These are phyloP conservation scores for Drosophila micromelanica DNA, from an alignment of 1,140 invertebrate genomes.

Conservation along the genomic window DNA sequence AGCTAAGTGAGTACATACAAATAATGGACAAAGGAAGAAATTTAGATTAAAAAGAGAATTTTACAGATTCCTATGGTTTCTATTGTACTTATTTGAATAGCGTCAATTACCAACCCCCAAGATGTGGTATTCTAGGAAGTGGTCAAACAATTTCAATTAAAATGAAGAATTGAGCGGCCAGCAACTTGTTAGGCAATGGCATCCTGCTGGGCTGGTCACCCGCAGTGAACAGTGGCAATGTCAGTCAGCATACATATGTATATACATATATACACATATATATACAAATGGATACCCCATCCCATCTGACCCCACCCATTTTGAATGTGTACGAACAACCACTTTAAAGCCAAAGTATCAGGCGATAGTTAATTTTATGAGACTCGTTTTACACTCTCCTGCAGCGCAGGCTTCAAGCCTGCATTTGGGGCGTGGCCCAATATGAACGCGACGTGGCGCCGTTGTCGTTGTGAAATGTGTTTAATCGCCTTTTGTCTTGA, in stretches of 20 bases:
- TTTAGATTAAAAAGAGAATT: neutral
- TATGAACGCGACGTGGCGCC: conserved; percentile 60
- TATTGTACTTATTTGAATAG: conserved; percentile 12
- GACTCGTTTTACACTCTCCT: conserved; percentile 73
- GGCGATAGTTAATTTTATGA: conserved; percentile 71
- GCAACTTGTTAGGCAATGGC: conserved; percentile 5
- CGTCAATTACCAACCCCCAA: neutral
- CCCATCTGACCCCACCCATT: neutral
- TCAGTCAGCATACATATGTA: conserved; percentile 2
- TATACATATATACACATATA: neutral
- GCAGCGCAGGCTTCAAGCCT: conserved; percentile 58
- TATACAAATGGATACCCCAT: neutral
- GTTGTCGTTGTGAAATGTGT: conserved; percentile 3
- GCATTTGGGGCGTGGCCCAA: conserved; percentile 44
- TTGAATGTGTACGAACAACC: neutral
- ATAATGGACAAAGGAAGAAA: neutral
- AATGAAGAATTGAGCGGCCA: conserved; percentile 2
- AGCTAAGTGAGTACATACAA: too few species aligned
- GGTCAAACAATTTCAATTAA: conserved; percentile 33
- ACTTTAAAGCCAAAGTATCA: conserved; percentile 55
- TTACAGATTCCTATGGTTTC: neutral
- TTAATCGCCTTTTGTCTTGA: conserved; percentile 31
- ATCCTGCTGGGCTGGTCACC: conserved; percentile 22
- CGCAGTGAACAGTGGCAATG: conserved; percentile 19
- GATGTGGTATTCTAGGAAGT: conserved; percentile 1